phyloP scores from a whole-genome alignment of 2,797 vertebrate species.

The Coendou prehensilis region DNA sequence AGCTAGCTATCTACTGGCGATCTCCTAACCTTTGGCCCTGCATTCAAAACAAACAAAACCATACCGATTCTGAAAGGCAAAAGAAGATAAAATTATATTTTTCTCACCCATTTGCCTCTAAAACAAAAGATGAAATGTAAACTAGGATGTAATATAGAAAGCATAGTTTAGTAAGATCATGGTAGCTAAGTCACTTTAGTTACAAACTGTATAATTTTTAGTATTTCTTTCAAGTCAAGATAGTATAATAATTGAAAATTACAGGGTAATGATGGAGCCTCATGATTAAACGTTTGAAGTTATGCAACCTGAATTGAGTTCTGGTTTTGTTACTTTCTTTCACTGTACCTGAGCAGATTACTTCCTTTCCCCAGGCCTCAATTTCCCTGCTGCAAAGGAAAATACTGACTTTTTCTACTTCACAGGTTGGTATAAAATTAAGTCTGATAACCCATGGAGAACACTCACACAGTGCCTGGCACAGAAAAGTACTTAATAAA shows the following conservation, averaged over 20 bases:
- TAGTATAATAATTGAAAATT: constrained; percentile 75
- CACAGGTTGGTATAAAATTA: not conserved
- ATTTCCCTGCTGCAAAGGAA: constrained; percentile 50
- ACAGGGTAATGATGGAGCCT: constrained; percentile 56
- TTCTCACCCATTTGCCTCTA: constrained; percentile 65
- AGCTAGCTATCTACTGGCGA: not conserved
- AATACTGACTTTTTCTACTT: constrained; percentile 14
- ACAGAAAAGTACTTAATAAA: constrained; percentile 54
- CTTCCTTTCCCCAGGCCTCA: constrained; percentile 49
- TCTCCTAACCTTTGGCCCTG: not conserved
- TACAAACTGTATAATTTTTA: constrained; percentile 68
- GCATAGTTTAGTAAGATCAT: constrained; percentile 53
- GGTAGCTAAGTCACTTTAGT: constrained; percentile 52
- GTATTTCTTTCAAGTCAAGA: constrained; percentile 67
- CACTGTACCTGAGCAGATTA: constrained; percentile 49
- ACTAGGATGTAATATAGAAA: constrained; percentile 42
- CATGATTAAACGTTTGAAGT: constrained; percentile 50
- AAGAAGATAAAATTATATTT: constrained; percentile 55
- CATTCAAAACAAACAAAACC: constrained; percentile 56
- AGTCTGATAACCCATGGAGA: not conserved
- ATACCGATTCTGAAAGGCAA: constrained; percentile 28
- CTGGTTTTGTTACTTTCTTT: constrained; percentile 65
- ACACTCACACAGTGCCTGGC: not conserved
- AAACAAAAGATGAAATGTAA: constrained; percentile 70
- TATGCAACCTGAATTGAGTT: constrained; percentile 68